Percentiles rank a stretch among this genome's conserved stretches.
Evolutionary conservation across 2,888 invertebrate genomes (phyloP).

Genomic region (Prosopocoilus inquinatus): DNA sequence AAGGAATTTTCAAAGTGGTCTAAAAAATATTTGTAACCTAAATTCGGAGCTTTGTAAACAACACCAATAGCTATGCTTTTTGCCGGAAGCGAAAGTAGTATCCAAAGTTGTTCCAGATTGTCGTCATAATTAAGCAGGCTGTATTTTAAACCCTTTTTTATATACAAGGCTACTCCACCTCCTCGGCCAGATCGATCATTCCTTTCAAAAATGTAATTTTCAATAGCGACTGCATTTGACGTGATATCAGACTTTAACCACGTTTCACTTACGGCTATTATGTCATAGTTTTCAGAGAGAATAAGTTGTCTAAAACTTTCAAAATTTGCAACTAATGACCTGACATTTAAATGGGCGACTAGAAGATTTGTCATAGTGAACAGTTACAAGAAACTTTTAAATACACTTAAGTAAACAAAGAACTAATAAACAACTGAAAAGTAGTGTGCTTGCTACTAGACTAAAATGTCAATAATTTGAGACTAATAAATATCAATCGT

Average conservation of each 20-base stretch:
- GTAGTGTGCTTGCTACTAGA: constrained; percentile 12
- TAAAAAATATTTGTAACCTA: too few relatives aligned
- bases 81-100: too few relatives aligned
- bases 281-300: neutral
- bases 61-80: too few relatives aligned
- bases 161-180: neutral
- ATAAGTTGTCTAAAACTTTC: neutral
- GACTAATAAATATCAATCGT: too few relatives aligned
- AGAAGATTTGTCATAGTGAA: too few relatives aligned
- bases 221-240: neutral
- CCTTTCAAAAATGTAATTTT: neutral
- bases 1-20: too few relatives aligned
- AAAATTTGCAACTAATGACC: too few relatives aligned
- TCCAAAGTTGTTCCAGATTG: too few relatives aligned
- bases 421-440: neutral
- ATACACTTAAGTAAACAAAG: neutral
- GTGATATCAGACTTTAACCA: neutral
- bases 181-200: neutral
- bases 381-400: neutral
- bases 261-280: neutral
- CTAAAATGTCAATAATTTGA: neutral
- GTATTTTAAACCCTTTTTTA: neutral
- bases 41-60: too few relatives aligned
- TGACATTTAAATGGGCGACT: too few relatives aligned
- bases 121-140: too few relatives aligned